Base-by-base conservation (phyloP, 2,113 vertebrate genomes). In the Rostratula benghalensis region DNA sequence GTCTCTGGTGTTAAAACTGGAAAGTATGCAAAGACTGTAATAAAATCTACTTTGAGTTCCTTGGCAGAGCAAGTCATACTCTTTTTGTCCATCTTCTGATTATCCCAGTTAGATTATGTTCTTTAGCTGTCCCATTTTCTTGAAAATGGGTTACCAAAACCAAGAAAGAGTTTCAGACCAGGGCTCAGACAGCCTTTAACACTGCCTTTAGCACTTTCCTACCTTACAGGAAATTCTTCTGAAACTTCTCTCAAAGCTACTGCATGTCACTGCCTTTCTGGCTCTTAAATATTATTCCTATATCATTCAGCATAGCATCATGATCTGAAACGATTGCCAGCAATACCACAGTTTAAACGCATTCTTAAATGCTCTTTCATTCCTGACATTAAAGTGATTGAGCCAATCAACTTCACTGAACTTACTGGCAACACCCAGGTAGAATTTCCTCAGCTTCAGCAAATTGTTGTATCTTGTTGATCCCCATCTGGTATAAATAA, bases 131-230 rank as follows among this genome's bases (percentile, higher is more conserved):
- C 74, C 86, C 48, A 87, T 67, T 94, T 94, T 92, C 53, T 85
- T 64, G 81, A 95, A 95, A 95, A 51, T 76, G 51, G 70, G 57
- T 94, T 91, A 83, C 68, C 30, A 82, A 79, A 87, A 71, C 4
- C 5, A 78, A 23, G 28, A 30, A 76, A 93, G 8, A 25, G 21
- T 60, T 73, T 86, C 45, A 65, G 39, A 67, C 5, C 50, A 86
- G 28, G 19, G 33, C 79, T 94, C n/a, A 69, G 25, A 11, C 21
- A 85, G 8, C n/a, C 57, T 93, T 86, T 67, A 69, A n/a, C 0
- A 0, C 27, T 50, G 37, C 8, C 33, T 78, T 78, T 65, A 57
- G 14, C n/a, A 77, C 19, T 61, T 73, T 67, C 23, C 23, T 81
- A 30, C 70, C 10, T 25, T 56, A 28, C 12, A 33, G 21, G 15